Conservation (phyloP, 2,888 invertebrate genomes). For the Lasioglossum villosulum region DNA sequence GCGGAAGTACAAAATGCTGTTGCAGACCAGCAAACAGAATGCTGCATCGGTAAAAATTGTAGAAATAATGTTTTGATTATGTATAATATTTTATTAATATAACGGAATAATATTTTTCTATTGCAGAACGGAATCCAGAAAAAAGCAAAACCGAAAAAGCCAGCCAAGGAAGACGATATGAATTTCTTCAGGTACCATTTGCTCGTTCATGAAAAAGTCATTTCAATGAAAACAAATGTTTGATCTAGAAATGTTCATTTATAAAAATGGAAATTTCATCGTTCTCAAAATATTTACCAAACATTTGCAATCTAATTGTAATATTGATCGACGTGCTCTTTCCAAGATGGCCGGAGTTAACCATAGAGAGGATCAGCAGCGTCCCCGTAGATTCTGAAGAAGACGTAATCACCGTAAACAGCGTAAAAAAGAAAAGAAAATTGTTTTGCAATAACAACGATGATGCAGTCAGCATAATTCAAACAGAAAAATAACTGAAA, state of each 20-base stretch:
- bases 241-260: too few species aligned
- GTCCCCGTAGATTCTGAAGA: background rate
- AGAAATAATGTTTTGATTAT: too few species aligned
- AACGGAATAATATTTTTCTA: background rate
- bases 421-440: constrained; percentile 55
- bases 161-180: background rate
- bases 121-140: constrained; percentile 14
- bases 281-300: background rate
- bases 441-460: constrained; percentile 53
- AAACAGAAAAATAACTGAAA: background rate
- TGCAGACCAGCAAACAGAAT: constrained; percentile 18
- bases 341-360: constrained; percentile 52
- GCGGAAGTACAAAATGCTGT: constrained; percentile 43
- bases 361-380: constrained; percentile 16
- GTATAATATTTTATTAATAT: too few species aligned
- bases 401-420: background rate
- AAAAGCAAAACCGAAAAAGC: background rate
- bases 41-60: background rate
- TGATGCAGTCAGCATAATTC: constrained; percentile 34
- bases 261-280: too few species aligned
- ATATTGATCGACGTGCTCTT: background rate
- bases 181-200: constrained; percentile 35
- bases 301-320: background rate
- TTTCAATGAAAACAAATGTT: background rate
- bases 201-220: background rate